Percentiles rank a stretch among this genome's conserved stretches.
These are phyloP conservation scores for Schlechtendalia chinensis DNA, from an alignment of 1,140 invertebrate species.

Conservation along the genomic window DNA sequence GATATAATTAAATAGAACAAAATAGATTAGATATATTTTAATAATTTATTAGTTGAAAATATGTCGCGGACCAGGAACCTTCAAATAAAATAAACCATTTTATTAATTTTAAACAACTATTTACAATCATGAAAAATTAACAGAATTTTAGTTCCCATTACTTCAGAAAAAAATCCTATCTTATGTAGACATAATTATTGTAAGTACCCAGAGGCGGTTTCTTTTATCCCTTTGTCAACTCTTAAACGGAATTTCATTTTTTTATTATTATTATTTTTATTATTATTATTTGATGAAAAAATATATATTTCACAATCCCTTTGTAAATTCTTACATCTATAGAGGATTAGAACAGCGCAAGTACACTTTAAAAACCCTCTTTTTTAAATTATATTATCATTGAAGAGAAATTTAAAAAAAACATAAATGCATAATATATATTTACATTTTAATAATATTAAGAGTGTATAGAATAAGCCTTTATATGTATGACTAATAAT, in stretches of 20 bases:
- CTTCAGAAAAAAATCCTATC: background rate
- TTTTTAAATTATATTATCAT: background rate
- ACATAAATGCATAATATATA: background rate
- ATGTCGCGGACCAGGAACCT: background rate
- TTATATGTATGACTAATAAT: no score
- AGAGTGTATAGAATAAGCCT: no score
- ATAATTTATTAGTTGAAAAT: background rate
- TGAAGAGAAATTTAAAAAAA: background rate
- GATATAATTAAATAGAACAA: background rate
- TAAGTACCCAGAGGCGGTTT: background rate
- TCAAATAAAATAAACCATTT: background rate
- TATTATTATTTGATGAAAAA: background rate
- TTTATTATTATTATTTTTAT: background rate
- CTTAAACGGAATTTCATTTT: background rate
- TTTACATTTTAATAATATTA: no score
- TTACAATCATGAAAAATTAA: background rate
- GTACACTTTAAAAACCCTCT: constrained; percentile 1
- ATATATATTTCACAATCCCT: background rate
- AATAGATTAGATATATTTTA: background rate
- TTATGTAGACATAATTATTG: background rate
- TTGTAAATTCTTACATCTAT: background rate
- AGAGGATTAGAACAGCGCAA: background rate
- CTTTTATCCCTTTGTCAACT: constrained; percentile 23
- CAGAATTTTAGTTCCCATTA: background rate
- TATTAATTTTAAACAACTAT: background rate